Conservation (phyloP, 2,797 vertebrate species). For the Darevskia mixta region DNA sequence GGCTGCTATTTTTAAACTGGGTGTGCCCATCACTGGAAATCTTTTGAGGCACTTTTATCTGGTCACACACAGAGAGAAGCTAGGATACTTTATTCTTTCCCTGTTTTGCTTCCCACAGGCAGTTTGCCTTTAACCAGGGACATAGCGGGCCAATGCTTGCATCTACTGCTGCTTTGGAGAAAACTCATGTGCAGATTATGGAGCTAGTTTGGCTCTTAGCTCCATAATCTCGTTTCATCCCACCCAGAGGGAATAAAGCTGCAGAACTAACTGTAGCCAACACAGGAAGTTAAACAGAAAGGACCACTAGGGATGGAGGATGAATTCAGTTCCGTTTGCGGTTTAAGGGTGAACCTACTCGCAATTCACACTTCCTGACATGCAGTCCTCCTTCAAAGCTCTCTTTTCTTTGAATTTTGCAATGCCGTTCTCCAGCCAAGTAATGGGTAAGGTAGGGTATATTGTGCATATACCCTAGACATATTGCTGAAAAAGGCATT, state of each 20-base stretch:
- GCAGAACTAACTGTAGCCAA: neutral
- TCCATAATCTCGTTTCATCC: neutral
- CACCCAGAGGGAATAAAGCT: neutral
- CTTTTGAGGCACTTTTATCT: neutral
- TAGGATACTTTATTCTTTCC: neutral
- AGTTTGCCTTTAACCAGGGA: neutral
- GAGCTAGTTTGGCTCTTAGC: neutral
- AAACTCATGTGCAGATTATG: neutral
- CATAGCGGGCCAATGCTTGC: neutral
- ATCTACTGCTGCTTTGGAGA: neutral
- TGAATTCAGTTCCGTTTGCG: too few relatives aligned
- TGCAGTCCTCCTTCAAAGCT: too few relatives aligned
- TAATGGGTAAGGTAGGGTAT: too few relatives aligned
- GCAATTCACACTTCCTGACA: too few relatives aligned
- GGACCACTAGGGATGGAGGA: neutral
- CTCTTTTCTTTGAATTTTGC: too few relatives aligned
- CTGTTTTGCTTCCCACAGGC: neutral
- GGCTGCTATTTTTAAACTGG: conserved; percentile 62
- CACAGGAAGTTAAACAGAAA: neutral
- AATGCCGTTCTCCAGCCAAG: too few relatives aligned
- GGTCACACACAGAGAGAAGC: neutral
- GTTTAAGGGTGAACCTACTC: too few relatives aligned
- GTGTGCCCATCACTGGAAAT: neutral
- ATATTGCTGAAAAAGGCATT: too few relatives aligned
- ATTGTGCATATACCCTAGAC: too few relatives aligned